A percentile compares a stretch with the other conserved stretches of the same genome.
Conservation (phyloP, 2,113 vertebrate species). For the Halcyon senegalensis region DNA sequence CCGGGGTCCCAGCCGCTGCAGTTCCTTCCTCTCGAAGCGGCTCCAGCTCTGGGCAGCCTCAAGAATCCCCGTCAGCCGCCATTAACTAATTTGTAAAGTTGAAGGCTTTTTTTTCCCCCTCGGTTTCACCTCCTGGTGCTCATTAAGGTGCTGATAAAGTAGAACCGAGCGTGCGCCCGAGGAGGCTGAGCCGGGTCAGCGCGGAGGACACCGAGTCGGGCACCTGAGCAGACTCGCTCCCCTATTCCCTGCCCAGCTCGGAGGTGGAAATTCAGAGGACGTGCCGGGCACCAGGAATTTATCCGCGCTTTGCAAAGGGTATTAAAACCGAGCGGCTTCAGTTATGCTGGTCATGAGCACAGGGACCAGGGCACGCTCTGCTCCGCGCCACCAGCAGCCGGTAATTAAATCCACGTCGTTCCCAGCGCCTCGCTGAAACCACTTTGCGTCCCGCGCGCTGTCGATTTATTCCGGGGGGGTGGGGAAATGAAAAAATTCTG, state of each 20-base stretch:
- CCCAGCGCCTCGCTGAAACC: neutral
- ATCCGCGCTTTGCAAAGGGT: neutral
- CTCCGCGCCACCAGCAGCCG: accelerated
- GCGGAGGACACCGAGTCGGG: neutral
- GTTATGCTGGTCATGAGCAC: accelerated
- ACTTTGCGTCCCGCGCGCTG: neutral
- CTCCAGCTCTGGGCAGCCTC: neutral
- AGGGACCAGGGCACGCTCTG: accelerated
- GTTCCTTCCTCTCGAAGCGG: neutral
- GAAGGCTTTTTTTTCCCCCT: neutral
- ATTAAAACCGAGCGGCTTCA: neutral
- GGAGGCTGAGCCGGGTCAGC: neutral
- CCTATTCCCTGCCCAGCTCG: neutral
- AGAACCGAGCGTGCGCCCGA: neutral
- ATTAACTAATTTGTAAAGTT: neutral
- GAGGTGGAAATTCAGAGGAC: neutral
- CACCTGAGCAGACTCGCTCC: neutral
- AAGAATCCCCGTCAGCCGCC: neutral
- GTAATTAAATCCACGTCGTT: neutral
- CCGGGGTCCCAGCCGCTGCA: accelerated
- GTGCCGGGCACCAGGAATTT: neutral
- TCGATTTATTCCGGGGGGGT: neutral
- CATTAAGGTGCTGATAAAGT: neutral
- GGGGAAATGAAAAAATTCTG: neutral
- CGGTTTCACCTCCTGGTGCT: neutral